These are phyloP conservation scores for Monomorium pharaonis DNA, from an alignment of 1,140 invertebrate genomes.

Conservation along the genomic window DNA sequence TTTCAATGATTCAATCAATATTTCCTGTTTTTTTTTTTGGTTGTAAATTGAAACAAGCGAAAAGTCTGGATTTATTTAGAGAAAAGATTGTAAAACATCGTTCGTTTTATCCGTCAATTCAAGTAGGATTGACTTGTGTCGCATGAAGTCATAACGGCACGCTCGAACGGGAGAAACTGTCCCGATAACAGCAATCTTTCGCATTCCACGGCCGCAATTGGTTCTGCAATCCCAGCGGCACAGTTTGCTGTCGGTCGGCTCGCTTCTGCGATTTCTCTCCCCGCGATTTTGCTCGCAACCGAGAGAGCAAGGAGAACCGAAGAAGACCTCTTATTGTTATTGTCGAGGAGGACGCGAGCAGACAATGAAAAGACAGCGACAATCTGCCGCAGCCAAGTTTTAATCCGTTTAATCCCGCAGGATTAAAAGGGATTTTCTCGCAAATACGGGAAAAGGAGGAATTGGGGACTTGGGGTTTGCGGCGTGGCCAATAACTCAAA, in stretches of 20 bases:
- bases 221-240: conserved; percentile 54
- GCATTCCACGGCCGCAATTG: conserved; percentile 61
- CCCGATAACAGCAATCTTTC: conserved; percentile 44
- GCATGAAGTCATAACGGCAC: not conserved
- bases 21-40: not conserved
- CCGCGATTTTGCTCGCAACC: not conserved
- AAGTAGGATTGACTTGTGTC: not conserved
- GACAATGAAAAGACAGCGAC: not conserved
- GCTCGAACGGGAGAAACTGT: conserved; percentile 10
- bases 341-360: no score
- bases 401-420: not conserved
- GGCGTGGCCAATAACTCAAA: not conserved
- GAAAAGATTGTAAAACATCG: not conserved
- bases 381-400: not conserved
- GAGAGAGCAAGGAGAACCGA: not conserved
- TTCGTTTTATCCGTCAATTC: not conserved
- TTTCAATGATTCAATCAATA: not conserved
- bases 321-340: not conserved
- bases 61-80: not conserved
- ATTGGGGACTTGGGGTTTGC: not conserved
- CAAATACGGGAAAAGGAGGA: no score
- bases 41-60: not conserved
- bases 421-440: no score
- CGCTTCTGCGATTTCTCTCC: not conserved
- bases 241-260: conserved; percentile 16